Percentiles rank a stretch among this genome's conserved stretches.
Evolutionary conservation across 2,888 invertebrate species (phyloP).

Genomic region (Campoplex capitator): DNA sequence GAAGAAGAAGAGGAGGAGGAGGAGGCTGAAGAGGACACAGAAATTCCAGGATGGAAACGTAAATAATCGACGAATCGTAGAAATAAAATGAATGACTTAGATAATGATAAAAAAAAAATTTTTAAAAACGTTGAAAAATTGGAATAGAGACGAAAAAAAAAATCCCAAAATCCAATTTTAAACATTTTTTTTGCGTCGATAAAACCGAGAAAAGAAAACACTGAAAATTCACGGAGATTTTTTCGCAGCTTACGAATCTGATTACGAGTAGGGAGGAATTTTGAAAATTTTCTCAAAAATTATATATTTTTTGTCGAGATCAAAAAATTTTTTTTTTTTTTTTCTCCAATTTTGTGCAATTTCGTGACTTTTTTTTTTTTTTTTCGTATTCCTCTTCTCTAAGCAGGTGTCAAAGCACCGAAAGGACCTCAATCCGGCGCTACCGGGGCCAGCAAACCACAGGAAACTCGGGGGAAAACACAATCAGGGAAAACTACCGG

Average conservation of each 20-base stretch:
- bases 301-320: background rate
- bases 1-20: conserved; percentile 78
- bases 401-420: conserved; percentile 73
- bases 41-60: conserved; percentile 83
- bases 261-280: background rate
- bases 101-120: background rate
- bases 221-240: conserved; percentile 11
- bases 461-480: conserved; percentile 60
- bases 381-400: conserved; percentile 31
- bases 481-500: conserved; percentile 68
- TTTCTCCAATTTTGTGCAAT: background rate
- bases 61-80: conserved; percentile 75
- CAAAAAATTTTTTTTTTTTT: background rate
- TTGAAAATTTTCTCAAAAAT: background rate
- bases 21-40: conserved; percentile 79
- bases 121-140: background rate
- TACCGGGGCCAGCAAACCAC: conserved; percentile 69
- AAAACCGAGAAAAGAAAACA: background rate
- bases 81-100: background rate
- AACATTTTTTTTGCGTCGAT: conserved; percentile 8
- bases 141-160: background rate
- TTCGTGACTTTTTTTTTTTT: background rate
- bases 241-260: conserved; percentile 3
- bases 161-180: background rate
- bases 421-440: conserved; percentile 76